phyloP scores from a whole-genome alignment of 2,113 vertebrate genomes.

The Marcusenius ussheri region DNA sequence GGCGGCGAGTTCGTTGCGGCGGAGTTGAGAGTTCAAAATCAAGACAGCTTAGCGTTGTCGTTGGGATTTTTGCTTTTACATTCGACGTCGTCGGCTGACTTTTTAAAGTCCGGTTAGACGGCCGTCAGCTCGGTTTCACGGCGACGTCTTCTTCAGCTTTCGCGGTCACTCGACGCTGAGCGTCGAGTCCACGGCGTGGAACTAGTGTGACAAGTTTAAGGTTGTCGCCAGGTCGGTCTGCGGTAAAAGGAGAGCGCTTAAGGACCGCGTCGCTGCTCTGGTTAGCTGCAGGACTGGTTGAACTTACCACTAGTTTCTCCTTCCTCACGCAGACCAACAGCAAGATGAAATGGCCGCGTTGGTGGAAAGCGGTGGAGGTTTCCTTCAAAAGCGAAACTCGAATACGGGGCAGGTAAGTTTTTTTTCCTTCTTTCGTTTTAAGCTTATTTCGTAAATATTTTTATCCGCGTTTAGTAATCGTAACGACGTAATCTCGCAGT shows the following conservation, averaged over 20 bases:
- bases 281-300: background rate
- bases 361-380: slow-evolving; percentile 55
- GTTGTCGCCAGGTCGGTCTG: background rate
- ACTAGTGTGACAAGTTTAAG: background rate
- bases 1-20: background rate
- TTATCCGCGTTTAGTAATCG: background rate
- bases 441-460: background rate
- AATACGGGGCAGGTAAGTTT: slow-evolving; percentile 53
- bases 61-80: background rate
- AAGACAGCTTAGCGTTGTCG: background rate
- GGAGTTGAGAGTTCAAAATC: background rate
- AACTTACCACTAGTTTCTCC: slow-evolving; percentile 2
- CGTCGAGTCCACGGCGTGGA: background rate
- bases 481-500: background rate
- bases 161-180: background rate
- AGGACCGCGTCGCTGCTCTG: background rate
- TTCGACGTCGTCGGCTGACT: background rate
- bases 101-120: background rate
- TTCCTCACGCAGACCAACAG: slow-evolving; percentile 57
- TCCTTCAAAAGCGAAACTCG: slow-evolving; percentile 59
- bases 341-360: slow-evolving; percentile 64
- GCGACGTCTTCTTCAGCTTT: background rate
- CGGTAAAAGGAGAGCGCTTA: background rate
- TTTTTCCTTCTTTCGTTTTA: background rate
- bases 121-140: background rate